A percentile compares a stretch with the other conserved stretches of the same genome.
These are phyloP conservation scores for Lithophane leautieri DNA, from an alignment of 2,888 invertebrate genomes.

Conservation along the genomic window DNA sequence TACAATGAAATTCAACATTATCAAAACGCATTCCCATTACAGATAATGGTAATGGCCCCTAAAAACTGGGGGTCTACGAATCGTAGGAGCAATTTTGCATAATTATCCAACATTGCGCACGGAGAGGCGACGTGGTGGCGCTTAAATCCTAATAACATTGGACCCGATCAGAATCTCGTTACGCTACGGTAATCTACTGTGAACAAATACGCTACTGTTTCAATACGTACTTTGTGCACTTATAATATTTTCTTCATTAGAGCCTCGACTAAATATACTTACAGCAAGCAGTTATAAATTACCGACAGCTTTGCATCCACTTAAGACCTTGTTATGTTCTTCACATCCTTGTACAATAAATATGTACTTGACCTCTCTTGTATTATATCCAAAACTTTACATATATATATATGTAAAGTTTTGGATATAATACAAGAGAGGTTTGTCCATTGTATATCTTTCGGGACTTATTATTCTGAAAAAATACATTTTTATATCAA, in stretches of 20 bases:
- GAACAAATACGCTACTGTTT: constrained; percentile 83
- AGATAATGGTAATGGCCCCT: constrained; percentile 87
- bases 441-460: constrained; percentile 4
- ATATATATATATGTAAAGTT: too few relatives aligned
- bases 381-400: not conserved
- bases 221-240: constrained; percentile 69
- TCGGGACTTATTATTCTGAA: constrained; percentile 34
- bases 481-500: constrained; percentile 48
- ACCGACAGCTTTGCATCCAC: not conserved
- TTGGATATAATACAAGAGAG: too few relatives aligned
- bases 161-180: constrained; percentile 88
- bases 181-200: constrained; percentile 84
- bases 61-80: constrained; percentile 88
- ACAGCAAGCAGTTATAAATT: constrained; percentile 3
- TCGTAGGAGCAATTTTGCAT: constrained; percentile 90
- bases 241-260: constrained; percentile 60
- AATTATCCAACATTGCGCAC: constrained; percentile 85
- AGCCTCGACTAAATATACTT: constrained; percentile 26
- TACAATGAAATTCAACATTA: constrained; percentile 87
- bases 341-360: not conserved
- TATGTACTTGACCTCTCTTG: constrained; percentile 3
- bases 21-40: constrained; percentile 89
- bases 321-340: not conserved
- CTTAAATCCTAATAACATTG: constrained; percentile 89
- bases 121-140: constrained; percentile 81